Evolutionary conservation across 1,140 invertebrate species (phyloP).

Genomic region (Drosophila tani): DNA sequence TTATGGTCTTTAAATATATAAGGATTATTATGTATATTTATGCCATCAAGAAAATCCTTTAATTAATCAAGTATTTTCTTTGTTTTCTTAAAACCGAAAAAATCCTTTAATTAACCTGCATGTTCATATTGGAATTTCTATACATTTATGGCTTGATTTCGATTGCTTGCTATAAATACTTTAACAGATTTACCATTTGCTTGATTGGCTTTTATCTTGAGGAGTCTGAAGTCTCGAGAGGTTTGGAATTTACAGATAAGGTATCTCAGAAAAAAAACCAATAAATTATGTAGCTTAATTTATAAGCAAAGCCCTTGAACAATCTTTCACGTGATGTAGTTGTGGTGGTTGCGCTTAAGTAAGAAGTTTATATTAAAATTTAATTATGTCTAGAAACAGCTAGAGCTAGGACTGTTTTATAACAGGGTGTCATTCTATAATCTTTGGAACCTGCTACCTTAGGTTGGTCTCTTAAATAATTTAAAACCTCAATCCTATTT

Average conservation of each 20-base stretch:
- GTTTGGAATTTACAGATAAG: constrained; percentile 14
- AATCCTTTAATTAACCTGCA: background rate
- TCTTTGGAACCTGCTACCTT: background rate
- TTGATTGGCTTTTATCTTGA: constrained; percentile 22
- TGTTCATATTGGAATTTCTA: background rate
- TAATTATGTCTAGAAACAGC: background rate
- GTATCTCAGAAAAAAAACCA: constrained; percentile 4
- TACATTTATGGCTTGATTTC: background rate
- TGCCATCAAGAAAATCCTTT: background rate
- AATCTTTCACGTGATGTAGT: background rate
- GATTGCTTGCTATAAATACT: background rate
- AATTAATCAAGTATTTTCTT: background rate
- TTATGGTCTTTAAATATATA: no score
- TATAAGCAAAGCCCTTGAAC: constrained; percentile 3
- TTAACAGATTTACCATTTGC: constrained; percentile 6
- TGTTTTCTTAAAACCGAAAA: background rate
- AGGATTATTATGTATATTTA: background rate
- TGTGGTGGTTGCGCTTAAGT: background rate
- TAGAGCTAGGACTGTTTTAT: background rate
- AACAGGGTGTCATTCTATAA: no score
- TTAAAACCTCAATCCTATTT: rapidly evolving
- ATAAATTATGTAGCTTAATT: constrained; percentile 15
- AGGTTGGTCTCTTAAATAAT: no score
- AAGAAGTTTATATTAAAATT: no score
- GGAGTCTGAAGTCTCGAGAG: background rate